Evolutionary conservation across 1,140 invertebrate genomes (phyloP).

Genomic region (Thalassaphorura encarpata): DNA sequence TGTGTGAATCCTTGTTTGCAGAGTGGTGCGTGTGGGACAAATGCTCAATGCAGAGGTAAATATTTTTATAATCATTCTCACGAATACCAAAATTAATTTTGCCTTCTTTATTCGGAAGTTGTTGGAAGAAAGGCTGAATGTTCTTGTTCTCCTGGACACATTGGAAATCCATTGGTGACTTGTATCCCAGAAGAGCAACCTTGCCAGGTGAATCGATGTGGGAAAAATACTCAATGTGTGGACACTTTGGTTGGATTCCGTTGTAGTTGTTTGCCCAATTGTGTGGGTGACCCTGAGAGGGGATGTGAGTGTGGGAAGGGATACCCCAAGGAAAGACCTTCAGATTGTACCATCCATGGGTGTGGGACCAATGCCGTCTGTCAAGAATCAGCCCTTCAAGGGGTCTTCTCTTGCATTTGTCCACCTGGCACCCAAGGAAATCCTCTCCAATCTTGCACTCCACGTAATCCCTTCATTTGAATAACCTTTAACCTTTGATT

Average conservation of each 20-base stretch:
- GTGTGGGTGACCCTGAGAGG: constrained; percentile 65
- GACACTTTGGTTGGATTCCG: constrained; percentile 51
- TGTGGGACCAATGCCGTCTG: constrained; percentile 77
- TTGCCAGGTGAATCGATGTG: constrained; percentile 73
- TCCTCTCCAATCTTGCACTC: not conserved
- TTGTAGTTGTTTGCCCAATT: constrained; percentile 66
- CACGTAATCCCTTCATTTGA: constrained; percentile 38
- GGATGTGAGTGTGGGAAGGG: constrained; percentile 60
- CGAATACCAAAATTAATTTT: too few relatives aligned
- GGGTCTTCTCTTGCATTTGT: constrained; percentile 70
- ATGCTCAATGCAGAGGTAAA: constrained; percentile 79
- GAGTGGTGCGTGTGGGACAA: constrained; percentile 60
- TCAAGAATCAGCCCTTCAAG: constrained; percentile 47
- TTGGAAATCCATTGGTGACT: constrained; percentile 55
- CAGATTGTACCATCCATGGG: constrained; percentile 55
- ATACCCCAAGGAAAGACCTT: constrained; percentile 35
- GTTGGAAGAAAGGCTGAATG: constrained; percentile 63
- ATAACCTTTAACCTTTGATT: constrained; percentile 72
- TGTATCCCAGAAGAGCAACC: constrained; percentile 56
- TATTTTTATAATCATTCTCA: too few relatives aligned
- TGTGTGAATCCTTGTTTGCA: constrained; percentile 76
- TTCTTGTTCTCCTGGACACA: constrained; percentile 70
- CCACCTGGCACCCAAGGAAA: constrained; percentile 41
- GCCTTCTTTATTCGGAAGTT: too few relatives aligned
- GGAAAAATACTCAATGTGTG: constrained; percentile 69